Conservation (phyloP, 2,797 vertebrate genomes). For the Anas bernieri region DNA sequence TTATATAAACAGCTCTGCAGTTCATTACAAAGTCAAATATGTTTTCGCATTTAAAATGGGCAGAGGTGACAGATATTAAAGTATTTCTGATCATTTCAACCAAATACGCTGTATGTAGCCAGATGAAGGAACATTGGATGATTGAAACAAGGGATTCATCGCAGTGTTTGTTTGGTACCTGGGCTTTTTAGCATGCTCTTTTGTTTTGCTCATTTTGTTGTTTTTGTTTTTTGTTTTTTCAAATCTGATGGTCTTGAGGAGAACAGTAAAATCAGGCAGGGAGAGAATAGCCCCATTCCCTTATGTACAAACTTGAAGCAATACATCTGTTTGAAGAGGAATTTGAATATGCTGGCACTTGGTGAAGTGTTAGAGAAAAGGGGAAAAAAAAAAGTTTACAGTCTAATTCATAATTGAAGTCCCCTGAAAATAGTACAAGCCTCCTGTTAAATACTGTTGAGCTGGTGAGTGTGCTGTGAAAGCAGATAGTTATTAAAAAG, state of each 20-base stretch:
- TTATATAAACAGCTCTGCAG: constrained; percentile 41
- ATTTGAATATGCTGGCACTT: neutral
- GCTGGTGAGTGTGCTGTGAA: neutral
- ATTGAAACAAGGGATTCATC: neutral
- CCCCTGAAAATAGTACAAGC: neutral
- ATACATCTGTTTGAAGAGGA: neutral
- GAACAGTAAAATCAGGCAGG: neutral
- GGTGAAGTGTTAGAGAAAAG: neutral
- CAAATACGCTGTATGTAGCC: neutral
- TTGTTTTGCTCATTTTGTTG: neutral
- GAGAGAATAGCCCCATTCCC: neutral
- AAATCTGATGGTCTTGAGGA: neutral
- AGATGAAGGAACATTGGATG: neutral
- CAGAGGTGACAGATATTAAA: constrained; percentile 20
- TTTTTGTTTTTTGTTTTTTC: neutral
- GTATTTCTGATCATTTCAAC: constrained; percentile 23
- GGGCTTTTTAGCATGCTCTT: neutral
- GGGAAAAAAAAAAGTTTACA: neutral
- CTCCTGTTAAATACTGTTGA: neutral
- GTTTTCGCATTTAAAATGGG: constrained; percentile 30
- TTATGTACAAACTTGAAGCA: neutral
- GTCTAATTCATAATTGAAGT: constrained; percentile 23
- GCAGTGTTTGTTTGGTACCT: neutral
- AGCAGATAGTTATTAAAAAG: constrained; percentile 23
- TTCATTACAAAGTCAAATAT: constrained; percentile 55